These are phyloP conservation scores for Muscicapa striata DNA, from an alignment of 2,797 vertebrate species.

Conservation along the genomic window DNA sequence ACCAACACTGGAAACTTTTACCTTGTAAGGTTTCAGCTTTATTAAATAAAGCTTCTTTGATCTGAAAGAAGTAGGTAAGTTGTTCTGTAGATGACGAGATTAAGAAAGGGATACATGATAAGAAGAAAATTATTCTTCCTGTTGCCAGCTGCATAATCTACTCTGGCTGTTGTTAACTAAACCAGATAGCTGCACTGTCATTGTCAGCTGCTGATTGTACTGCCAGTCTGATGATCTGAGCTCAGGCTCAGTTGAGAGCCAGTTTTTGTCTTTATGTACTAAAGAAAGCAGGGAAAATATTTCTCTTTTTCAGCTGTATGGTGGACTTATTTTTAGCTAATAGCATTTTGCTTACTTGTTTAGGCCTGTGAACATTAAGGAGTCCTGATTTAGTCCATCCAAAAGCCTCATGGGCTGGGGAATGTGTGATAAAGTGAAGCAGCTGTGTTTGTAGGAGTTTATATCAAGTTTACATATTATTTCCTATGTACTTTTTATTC, in stretches of 20 bases:
- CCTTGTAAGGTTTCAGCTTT: not conserved
- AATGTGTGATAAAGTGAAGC: not conserved
- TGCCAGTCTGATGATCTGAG: not conserved
- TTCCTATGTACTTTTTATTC: not conserved
- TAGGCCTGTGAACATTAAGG: not conserved
- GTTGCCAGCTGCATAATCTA: not conserved
- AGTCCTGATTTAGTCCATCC: not conserved
- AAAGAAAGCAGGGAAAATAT: not conserved
- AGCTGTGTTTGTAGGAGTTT: not conserved
- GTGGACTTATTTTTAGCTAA: not conserved
- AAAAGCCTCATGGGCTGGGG: not conserved
- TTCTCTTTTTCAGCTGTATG: not conserved
- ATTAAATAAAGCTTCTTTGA: slow-evolving; percentile 6
- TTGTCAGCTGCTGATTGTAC: not conserved
- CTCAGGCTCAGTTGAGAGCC: not conserved
- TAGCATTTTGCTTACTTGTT: not conserved
- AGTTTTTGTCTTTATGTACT: not conserved
- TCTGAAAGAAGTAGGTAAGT: not conserved
- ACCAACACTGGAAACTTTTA: not conserved
- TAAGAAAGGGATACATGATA: not conserved
- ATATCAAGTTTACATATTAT: not conserved
- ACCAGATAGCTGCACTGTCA: not conserved
- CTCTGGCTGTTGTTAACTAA: not conserved
- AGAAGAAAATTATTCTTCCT: not conserved
- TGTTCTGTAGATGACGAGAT: not conserved